phyloP scores from a whole-genome alignment of 2,888 invertebrate species.

The Apamea monoglypha region DNA sequence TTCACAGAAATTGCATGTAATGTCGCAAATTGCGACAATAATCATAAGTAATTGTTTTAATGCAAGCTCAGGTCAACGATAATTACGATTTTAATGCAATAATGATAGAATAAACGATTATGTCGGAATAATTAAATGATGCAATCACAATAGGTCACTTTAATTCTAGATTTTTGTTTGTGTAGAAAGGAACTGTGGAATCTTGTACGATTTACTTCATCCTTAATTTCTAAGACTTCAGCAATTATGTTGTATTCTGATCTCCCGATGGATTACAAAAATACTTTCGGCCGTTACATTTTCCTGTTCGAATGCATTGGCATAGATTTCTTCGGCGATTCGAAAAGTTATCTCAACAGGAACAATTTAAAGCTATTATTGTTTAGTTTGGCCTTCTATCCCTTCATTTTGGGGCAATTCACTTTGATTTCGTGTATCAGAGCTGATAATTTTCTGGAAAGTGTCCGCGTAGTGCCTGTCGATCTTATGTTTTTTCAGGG shows the following conservation, averaged over 20 bases:
- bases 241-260: constrained; percentile 39
- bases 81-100: constrained; percentile 41
- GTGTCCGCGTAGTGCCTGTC: constrained; percentile 57
- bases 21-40: constrained; percentile 28
- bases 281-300: constrained; percentile 53
- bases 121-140: constrained; percentile 29
- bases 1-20: constrained; percentile 29
- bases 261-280: constrained; percentile 57
- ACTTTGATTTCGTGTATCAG: constrained; percentile 51
- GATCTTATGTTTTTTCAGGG: constrained; percentile 58
- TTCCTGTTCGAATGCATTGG: constrained; percentile 59
- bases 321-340: constrained; percentile 57
- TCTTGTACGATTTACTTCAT: constrained; percentile 1
- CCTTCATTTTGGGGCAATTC: constrained; percentile 53
- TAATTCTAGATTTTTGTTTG: constrained; percentile 21
- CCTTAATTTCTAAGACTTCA: constrained; percentile 1
- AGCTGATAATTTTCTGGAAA: constrained; percentile 62
- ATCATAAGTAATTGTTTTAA: constrained; percentile 37
- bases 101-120: constrained; percentile 22
- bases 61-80: constrained; percentile 26
- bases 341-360: constrained; percentile 21
- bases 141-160: constrained; percentile 17
- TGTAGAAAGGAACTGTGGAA: background rate
- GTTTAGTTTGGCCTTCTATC: constrained; percentile 51
- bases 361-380: constrained; percentile 48